phyloP scores from a whole-genome alignment of 2,797 vertebrate genomes.

The Mormyrops boulengeri region DNA sequence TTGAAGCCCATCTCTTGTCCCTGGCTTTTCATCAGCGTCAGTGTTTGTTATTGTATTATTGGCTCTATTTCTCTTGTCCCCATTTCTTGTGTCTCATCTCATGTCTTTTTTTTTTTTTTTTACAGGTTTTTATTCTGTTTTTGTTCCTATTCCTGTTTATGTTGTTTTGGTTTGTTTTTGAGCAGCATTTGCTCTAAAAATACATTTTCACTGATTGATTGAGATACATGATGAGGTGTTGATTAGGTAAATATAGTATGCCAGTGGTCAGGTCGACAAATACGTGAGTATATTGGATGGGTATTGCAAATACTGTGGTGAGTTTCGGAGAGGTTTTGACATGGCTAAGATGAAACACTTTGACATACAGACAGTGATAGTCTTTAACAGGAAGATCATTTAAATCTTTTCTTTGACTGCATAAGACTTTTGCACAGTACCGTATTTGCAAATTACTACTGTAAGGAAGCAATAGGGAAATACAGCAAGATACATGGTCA shows the following conservation, averaged over 20 bases:
- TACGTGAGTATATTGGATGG: neutral
- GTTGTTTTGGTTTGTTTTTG: neutral
- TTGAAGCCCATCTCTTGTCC: neutral
- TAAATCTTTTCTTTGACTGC: neutral
- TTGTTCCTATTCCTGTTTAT: neutral
- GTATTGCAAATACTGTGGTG: neutral
- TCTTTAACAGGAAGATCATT: neutral
- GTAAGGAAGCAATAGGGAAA: neutral
- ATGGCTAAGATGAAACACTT: neutral
- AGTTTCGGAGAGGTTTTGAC: neutral
- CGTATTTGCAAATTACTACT: neutral
- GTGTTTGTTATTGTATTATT: neutral
- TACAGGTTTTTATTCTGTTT: neutral
- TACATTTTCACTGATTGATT: neutral
- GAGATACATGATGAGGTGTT: neutral
- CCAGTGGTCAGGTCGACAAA: neutral
- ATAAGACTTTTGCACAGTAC: neutral
- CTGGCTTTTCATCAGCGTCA: neutral
- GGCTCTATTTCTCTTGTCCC: neutral
- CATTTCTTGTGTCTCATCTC: neutral
- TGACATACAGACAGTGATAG: neutral
- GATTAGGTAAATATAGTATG: neutral
- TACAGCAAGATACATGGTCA: neutral
- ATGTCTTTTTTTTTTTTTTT: neutral
- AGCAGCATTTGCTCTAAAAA: neutral